A percentile compares a stretch with the other conserved stretches of the same genome.
Evolutionary conservation across 1,140 invertebrate species (phyloP).

Genomic region (Drosophila serrata): DNA sequence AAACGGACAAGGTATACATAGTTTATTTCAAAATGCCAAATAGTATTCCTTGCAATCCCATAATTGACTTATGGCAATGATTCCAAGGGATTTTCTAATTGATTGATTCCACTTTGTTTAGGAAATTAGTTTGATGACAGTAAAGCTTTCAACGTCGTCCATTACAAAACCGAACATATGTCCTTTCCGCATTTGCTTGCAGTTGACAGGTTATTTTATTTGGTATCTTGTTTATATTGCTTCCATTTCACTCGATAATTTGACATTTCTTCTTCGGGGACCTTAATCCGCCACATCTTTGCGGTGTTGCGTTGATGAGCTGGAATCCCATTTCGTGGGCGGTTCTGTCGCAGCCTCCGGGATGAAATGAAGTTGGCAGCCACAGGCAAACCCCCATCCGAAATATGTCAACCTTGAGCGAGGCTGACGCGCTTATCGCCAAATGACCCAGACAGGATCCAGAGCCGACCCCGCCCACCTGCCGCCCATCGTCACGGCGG

Average conservation of each 20-base stretch:
- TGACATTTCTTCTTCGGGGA: slow-evolving; percentile 26
- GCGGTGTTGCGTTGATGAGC: slow-evolving; percentile 58
- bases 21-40: neutral
- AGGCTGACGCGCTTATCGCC: slow-evolving; percentile 54
- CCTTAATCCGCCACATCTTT: slow-evolving; percentile 54
- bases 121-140: slow-evolving; percentile 9
- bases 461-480: slow-evolving; percentile 17
- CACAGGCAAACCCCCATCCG: slow-evolving; percentile 7
- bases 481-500: slow-evolving; percentile 10
- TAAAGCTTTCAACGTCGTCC: neutral
- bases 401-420: slow-evolving; percentile 55
- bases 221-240: slow-evolving; percentile 39
- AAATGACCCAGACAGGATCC: slow-evolving; percentile 51
- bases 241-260: slow-evolving; percentile 45
- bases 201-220: slow-evolving; percentile 65
- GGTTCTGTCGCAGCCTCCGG: neutral
- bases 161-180: slow-evolving; percentile 10
- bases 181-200: slow-evolving; percentile 12
- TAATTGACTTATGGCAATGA: neutral
- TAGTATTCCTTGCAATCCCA: neutral
- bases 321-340: slow-evolving; percentile 44
- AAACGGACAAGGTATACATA: neutral
- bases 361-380: slow-evolving; percentile 28
- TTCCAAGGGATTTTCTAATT: neutral
- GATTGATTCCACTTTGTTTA: slow-evolving; percentile 9